Percentiles rank a stretch among this genome's conserved stretches.
Evolutionary conservation across 2,113 vertebrate genomes (phyloP).

Genomic region (Narcine bancroftii): DNA sequence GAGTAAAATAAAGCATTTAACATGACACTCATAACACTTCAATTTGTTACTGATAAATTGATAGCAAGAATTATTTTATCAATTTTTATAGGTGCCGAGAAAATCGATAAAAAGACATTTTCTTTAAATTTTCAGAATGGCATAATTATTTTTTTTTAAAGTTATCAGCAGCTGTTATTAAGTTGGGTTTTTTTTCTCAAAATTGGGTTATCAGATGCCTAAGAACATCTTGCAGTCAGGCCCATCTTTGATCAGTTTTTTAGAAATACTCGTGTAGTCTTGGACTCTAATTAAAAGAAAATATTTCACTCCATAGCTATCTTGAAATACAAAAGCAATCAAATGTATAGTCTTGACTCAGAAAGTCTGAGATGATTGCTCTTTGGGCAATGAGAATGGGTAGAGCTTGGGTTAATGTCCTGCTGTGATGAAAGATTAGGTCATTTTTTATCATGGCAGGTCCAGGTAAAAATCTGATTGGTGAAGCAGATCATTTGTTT

Average conservation of each 20-base stretch:
- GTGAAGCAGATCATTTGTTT: not conserved
- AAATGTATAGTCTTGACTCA: not conserved
- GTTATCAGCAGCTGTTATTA: slow-evolving; percentile 1
- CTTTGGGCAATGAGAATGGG: not conserved
- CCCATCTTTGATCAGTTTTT: not conserved
- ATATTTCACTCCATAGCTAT: not conserved
- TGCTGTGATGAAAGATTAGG: not conserved
- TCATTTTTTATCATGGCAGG: not conserved
- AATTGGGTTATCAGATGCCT: not conserved
- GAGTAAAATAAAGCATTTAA: not conserved
- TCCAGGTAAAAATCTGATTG: not conserved
- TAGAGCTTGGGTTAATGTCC: not conserved
- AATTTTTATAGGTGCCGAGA: too few relatives aligned
- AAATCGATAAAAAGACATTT: not conserved
- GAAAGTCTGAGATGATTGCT: not conserved
- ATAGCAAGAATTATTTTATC: not conserved
- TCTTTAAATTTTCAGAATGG: not conserved
- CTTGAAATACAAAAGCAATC: not conserved
- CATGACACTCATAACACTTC: not conserved
- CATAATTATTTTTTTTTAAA: too few relatives aligned
- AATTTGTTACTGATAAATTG: not conserved
- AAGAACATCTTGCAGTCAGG: not conserved
- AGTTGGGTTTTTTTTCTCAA: not conserved
- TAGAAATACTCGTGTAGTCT: not conserved
- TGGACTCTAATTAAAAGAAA: not conserved